Evolutionary conservation across 23 tunicate species (phyloP), one percentile per base, ranked within the genome.

Genomic region (Pegea sp.): DNA sequence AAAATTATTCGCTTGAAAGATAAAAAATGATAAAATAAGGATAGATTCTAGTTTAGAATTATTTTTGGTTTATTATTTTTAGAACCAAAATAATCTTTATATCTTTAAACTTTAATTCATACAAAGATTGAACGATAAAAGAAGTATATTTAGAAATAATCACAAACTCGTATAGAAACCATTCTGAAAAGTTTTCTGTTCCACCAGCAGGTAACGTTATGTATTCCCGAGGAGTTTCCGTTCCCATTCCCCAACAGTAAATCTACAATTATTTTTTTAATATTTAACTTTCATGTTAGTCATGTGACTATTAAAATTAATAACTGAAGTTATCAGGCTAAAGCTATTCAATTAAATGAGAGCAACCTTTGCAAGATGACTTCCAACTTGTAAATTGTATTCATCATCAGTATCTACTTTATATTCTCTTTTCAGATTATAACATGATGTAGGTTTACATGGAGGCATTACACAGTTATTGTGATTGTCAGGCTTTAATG

Each of bases 141-240:
- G n/a, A n/a, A n/a, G n/a, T n/a, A n/a, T n/a, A n/a, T n/a, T 19
- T 52, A n/a, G 25, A 52, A 52, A 19, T 22, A 22, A 22, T 13
- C 28, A 56, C 49, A 16, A 63, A 81, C 93, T 74, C 66, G 69
- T 59, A 68, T 44, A 76, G 68, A 59, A 67, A 84, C 22, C 73
- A 69, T 54, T 84, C 84, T 24, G 95, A 73, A 54, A 44, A 84
- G 53, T 84, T 84, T 68, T 84, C 95, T 8, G 64, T 54, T 38
- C 79, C 93, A 32, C 32, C 44, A 26, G 53, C 44, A 4, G 49
- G 58, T n/a, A 84, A 56, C 2, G 76, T 84, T 27, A 84, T 61
- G 56, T 60, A 84, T 57, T 84, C 95, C 28, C 58, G 13, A 22
- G 95, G 95, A 30, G 52, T 54, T 23, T 53, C 31, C 30, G 84